Evolutionary conservation across 2,888 invertebrate genomes (phyloP).

Genomic region (Calliphora vomitoria): DNA sequence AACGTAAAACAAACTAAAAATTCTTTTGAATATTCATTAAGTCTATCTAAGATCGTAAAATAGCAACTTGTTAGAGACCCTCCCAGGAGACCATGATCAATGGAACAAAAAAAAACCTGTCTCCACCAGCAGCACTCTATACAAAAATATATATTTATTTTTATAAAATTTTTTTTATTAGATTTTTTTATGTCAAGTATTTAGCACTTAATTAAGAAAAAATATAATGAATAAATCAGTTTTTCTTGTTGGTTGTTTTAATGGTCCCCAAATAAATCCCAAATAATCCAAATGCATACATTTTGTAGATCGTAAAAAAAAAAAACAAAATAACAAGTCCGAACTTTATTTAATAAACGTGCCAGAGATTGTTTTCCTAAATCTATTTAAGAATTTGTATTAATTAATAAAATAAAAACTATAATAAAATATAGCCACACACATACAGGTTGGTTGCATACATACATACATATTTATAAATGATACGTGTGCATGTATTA

Average conservation of each 20-base stretch:
- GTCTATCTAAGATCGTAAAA: not conserved
- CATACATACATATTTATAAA: too few species aligned
- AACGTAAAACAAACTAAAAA: too few species aligned
- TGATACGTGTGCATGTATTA: too few species aligned
- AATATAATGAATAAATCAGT: not conserved
- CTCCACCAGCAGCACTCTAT: too few species aligned
- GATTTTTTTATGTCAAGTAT: slow-evolving; percentile 25
- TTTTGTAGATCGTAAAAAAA: slow-evolving; percentile 35
- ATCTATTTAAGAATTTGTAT: not conserved
- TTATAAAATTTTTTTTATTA: too few species aligned
- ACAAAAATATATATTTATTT: not conserved
- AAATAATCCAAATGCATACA: not conserved
- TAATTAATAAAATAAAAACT: too few species aligned
- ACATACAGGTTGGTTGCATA: too few species aligned
- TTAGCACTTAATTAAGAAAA: slow-evolving; percentile 26
- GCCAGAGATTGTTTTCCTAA: not conserved
- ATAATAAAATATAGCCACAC: too few species aligned
- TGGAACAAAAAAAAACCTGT: not conserved
- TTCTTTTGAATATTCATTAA: not conserved
- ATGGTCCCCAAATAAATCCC: not conserved
- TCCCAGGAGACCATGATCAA: too few species aligned
- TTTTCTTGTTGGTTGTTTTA: not conserved
- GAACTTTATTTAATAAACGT: not conserved
- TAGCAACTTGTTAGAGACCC: not conserved
- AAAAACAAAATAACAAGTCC: too few species aligned